Conservation (phyloP, 2,888 invertebrate genomes). For the Leptogaster cylindrica region DNA sequence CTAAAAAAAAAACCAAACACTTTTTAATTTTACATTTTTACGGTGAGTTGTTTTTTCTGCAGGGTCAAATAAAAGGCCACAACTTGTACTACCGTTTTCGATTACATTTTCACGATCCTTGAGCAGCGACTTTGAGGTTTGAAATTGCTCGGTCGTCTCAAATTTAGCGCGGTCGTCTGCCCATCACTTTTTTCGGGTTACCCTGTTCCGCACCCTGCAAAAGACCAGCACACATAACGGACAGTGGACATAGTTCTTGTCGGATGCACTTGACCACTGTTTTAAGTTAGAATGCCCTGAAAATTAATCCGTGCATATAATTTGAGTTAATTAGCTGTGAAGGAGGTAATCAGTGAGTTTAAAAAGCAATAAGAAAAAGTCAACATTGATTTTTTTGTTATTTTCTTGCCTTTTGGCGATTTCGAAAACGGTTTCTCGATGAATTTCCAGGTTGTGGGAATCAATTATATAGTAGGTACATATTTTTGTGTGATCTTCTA, state of each 20-base stretch:
- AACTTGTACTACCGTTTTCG: too few species aligned
- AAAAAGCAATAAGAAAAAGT: background rate
- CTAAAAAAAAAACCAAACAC: too few species aligned
- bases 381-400: too few species aligned
- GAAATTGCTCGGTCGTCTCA: background rate
- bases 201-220: background rate
- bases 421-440: too few species aligned
- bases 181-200: background rate
- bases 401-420: too few species aligned
- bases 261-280: background rate
- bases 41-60: too few species aligned
- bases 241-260: background rate
- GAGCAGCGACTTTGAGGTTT: background rate
- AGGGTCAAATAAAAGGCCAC: too few species aligned
- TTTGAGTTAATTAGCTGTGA: constrained; percentile 25
- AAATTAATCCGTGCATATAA: constrained; percentile 25
- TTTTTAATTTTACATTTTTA: too few species aligned
- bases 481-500: too few species aligned
- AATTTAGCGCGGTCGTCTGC: background rate
- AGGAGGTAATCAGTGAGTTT: constrained; percentile 24
- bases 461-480: too few species aligned
- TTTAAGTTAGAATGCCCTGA: background rate
- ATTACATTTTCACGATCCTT: too few species aligned
- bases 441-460: too few species aligned
- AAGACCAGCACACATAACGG: background rate